These are phyloP conservation scores for Cydia fagiglandana DNA, from an alignment of 1,140 invertebrate species.

Conservation along the genomic window DNA sequence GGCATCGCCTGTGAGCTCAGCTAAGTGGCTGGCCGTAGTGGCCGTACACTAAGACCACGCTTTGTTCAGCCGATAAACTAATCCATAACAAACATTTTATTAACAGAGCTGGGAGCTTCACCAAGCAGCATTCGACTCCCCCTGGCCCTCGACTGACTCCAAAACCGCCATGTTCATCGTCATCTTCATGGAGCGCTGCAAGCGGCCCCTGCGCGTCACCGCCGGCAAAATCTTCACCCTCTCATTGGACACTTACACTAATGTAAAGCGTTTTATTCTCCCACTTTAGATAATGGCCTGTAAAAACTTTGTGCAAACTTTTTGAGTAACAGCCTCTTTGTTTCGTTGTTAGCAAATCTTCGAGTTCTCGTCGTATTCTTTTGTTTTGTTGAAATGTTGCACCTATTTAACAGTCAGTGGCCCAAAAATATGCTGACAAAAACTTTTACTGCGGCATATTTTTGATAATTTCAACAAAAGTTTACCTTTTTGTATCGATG, in stretches of 20 bases:
- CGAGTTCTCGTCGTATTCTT: neutral
- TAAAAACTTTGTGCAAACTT: constrained; percentile 16
- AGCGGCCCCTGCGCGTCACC: constrained; percentile 64
- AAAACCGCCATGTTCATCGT: constrained; percentile 61
- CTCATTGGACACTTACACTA: constrained; percentile 72
- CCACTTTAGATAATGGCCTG: constrained; percentile 4
- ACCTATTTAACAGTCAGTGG: too few relatives aligned
- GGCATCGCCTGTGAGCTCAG: too few relatives aligned
- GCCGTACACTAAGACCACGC: too few relatives aligned
- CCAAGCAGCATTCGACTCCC: constrained; percentile 65
- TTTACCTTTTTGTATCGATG: too few relatives aligned
- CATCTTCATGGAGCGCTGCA: constrained; percentile 68
- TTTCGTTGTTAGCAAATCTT: constrained; percentile 27
- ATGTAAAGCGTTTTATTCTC: constrained; percentile 52
- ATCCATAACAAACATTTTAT: neutral
- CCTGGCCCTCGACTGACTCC: constrained; percentile 59
- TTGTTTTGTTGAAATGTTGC: constrained; percentile 4
- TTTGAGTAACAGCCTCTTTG: constrained; percentile 27
- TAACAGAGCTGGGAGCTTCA: constrained; percentile 60
- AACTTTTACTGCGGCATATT: too few relatives aligned
- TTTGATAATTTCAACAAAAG: too few relatives aligned
- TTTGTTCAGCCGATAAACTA: neutral
- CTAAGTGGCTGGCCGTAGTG: too few relatives aligned
- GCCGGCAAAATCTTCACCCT: constrained; percentile 74
- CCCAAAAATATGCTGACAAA: too few relatives aligned